These are phyloP conservation scores for Rhizoglyphus robini DNA, from an alignment of 1,140 invertebrate genomes.

Conservation along the genomic window DNA sequence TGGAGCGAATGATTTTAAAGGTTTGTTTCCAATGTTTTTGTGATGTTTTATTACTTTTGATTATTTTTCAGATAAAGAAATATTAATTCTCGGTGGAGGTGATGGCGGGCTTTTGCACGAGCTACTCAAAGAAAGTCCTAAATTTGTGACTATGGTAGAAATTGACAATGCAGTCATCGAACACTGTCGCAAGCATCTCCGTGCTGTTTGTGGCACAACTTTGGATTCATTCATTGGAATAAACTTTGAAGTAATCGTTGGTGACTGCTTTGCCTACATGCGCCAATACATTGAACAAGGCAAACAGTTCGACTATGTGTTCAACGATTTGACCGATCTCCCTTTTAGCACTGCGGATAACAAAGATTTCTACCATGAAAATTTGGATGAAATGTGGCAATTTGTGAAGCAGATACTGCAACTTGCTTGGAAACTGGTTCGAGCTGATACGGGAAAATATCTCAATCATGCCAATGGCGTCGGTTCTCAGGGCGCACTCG, in stretches of 20 bases:
- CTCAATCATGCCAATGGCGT: conserved; percentile 77
- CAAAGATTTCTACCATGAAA: conserved; percentile 60
- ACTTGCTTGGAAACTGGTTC: conserved; percentile 58
- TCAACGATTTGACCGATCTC: conserved; percentile 82
- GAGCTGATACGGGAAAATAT: conserved; percentile 63
- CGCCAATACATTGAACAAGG: conserved; percentile 59
- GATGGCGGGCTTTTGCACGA: conserved; percentile 82
- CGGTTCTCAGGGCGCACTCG: conserved; percentile 54
- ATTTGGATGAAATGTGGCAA: conserved; percentile 35
- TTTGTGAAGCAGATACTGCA: conserved; percentile 37
- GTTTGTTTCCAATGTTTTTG: neutral
- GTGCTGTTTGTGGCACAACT: conserved; percentile 66
- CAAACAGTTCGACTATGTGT: conserved; percentile 79
- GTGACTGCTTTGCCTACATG: conserved; percentile 69
- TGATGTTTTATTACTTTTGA: neutral
- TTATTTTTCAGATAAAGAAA: conserved; percentile 53
- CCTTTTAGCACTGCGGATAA: conserved; percentile 43
- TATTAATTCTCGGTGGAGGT: conserved; percentile 83
- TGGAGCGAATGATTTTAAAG: conserved; percentile 59
- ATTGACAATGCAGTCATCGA: conserved; percentile 79
- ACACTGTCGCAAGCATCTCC: conserved; percentile 65
- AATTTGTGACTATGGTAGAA: conserved; percentile 77
- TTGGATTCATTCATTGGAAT: conserved; percentile 60
- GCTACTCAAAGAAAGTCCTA: conserved; percentile 73
- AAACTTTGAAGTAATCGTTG: conserved; percentile 78